Evolutionary conservation across 2,797 vertebrate species (phyloP).

Genomic region (Rhynchonycteris naso): DNA sequence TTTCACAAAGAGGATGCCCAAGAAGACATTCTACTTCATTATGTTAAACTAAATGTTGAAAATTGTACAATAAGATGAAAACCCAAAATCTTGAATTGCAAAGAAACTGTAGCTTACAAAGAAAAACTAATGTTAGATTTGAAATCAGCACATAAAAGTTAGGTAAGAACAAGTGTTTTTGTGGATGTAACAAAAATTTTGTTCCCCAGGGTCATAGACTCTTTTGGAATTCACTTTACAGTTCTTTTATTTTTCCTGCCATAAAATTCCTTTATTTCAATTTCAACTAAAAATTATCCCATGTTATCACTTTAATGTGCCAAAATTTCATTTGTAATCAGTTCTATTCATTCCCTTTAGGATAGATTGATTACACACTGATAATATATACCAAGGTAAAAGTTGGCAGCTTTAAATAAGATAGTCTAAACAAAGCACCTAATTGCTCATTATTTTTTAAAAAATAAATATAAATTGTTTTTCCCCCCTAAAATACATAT

Average conservation of each 20-base stretch:
- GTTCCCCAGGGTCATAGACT: too few relatives aligned
- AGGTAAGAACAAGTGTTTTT: too few relatives aligned
- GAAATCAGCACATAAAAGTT: too few relatives aligned
- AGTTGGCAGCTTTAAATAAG: conserved; percentile 53
- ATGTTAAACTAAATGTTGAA: too few relatives aligned
- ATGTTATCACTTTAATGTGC: conserved; percentile 1
- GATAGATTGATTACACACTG: conserved; percentile 63
- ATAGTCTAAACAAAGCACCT: background rate
- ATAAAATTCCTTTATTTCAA: conserved; percentile 49
- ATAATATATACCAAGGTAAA: conserved; percentile 61
- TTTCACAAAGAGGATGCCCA: too few relatives aligned
- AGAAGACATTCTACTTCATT: too few relatives aligned
- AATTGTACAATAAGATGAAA: too few relatives aligned
- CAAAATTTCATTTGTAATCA: conserved; percentile 63
- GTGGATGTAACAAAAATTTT: too few relatives aligned
- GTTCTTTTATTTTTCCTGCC: background rate
- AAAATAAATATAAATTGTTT: background rate
- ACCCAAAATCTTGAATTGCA: too few relatives aligned
- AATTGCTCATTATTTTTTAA: background rate
- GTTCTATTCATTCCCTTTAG: conserved; percentile 63
- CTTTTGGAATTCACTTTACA: conserved; percentile 48
- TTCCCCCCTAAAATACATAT: background rate
- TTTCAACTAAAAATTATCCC: conserved; percentile 48
- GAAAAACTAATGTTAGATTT: too few relatives aligned
- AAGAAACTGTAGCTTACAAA: too few relatives aligned